These are phyloP conservation scores for Gavia stellata DNA, from an alignment of 2,113 vertebrate genomes.

Conservation along the genomic window DNA sequence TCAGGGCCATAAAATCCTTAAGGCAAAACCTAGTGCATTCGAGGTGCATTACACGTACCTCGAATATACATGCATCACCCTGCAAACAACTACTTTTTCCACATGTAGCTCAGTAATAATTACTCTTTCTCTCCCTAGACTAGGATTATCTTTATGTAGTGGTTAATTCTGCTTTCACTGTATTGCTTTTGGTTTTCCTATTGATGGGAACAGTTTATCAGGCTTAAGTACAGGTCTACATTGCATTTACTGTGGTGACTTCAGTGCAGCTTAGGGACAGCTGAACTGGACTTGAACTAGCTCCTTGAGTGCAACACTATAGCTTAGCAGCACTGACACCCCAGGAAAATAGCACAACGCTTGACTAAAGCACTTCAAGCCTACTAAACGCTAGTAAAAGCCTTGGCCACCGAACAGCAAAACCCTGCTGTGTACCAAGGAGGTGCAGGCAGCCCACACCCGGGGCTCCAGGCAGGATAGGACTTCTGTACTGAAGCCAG, in stretches of 20 bases:
- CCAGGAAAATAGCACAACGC: neutral
- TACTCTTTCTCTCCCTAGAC: neutral
- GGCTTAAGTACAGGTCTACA: neutral
- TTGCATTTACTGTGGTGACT: neutral
- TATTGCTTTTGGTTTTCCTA: neutral
- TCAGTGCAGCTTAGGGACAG: neutral
- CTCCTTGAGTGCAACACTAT: neutral
- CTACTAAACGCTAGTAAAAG: neutral
- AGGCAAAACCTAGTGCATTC: neutral
- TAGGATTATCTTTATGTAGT: neutral
- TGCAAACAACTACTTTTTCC: neutral
- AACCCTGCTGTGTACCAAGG: neutral
- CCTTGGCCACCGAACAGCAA: neutral
- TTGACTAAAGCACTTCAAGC: neutral
- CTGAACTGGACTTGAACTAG: neutral
- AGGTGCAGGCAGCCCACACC: neutral
- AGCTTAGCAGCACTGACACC: neutral
- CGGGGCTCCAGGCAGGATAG: neutral
- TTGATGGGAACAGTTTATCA: neutral
- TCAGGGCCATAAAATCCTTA: neutral
- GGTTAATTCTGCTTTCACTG: neutral
- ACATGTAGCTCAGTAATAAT: neutral
- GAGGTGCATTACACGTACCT: fast-evolving
- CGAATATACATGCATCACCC: neutral
- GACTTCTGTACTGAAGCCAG: neutral